Base-by-base conservation (phyloP, 1,140 invertebrate species). In the Drosophila rhopaloa region DNA sequence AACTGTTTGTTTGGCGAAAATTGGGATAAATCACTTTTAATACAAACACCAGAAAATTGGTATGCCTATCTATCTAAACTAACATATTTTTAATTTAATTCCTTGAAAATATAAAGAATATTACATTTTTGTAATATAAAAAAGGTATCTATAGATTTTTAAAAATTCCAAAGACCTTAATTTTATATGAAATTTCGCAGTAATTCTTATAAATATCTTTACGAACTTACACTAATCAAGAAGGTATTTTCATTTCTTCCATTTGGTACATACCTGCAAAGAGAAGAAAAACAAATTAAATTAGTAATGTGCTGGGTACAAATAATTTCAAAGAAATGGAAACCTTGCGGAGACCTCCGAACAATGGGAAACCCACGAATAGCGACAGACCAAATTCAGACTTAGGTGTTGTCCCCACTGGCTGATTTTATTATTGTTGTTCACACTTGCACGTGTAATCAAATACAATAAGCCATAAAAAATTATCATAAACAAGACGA, bases 391-490 rank as follows among this genome's bases (percentile, higher is more conserved):
- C 32, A 66, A 62, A 27, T 16, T 47, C n/a, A 37, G n/a, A 37
- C 27, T 29, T 44, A 32, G 27, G n/a, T 10, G 47, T 27, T 48
- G 46, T 48, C 13, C 6, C 40, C 48, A 59, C 44, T 51, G 47
- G 55, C 46, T 66, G 51, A 47, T 46, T 73, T 84, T 70, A 53
- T 66, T 73, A 66, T 75, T 81, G 63, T 66, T 75, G 58, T 57
- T 72, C 35, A 76, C 73, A 73, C 65, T 62, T 70, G 76, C 84
- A 84, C 84, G 84, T 89, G 83, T 83, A 89, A 86, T 86, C 84
- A 84, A 86, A 86, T 74, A 86, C 84, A 84, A 89, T 80, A 86
- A 86, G 84, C 84, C 80, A 86, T 86, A 83, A 82, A 85, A 83
- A 89, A 79, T 82, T 68, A 79, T 76, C 79, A 83, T 79, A 79